These are phyloP conservation scores for Orussus abietinus DNA, from an alignment of 1,140 invertebrate genomes.

Conservation along the genomic window DNA sequence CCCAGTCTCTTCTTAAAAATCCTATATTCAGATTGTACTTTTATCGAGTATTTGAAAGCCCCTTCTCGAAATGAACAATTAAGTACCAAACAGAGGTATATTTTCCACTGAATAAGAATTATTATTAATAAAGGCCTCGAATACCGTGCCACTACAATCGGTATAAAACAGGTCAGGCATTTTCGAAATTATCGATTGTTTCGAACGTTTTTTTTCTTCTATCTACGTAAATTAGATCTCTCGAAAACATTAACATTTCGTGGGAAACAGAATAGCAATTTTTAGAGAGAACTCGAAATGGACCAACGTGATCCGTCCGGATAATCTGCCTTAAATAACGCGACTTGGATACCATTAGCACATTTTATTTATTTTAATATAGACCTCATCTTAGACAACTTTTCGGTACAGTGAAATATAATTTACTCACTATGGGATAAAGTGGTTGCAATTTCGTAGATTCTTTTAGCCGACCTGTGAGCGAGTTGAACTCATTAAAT, in stretches of 20 bases:
- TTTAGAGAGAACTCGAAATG: conserved; percentile 9
- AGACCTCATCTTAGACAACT: conserved; percentile 1
- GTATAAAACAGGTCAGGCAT: too few species aligned
- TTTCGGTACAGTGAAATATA: conserved; percentile 1
- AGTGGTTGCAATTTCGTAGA: conserved; percentile 16
- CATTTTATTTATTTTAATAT: background rate
- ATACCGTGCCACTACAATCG: too few species aligned
- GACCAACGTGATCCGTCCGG: conserved; percentile 12
- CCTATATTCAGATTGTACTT: background rate
- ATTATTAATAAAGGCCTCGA: too few species aligned
- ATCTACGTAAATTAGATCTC: too few species aligned
- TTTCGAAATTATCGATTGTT: too few species aligned
- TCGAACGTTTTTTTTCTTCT: too few species aligned
- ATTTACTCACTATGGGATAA: conserved; percentile 16
- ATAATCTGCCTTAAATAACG: background rate
- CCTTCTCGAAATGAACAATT: background rate
- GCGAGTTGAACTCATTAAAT: conserved; percentile 21
- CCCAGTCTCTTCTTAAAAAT: background rate
- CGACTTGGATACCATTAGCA: background rate
- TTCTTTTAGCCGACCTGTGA: conserved; percentile 22
- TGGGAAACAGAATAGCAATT: background rate
- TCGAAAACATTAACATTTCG: too few species aligned
- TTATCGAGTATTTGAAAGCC: background rate
- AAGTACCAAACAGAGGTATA: too few species aligned
- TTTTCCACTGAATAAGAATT: too few species aligned